These are phyloP conservation scores for Otis tarda DNA, from an alignment of 2,113 vertebrate genomes.

Conservation along the genomic window DNA sequence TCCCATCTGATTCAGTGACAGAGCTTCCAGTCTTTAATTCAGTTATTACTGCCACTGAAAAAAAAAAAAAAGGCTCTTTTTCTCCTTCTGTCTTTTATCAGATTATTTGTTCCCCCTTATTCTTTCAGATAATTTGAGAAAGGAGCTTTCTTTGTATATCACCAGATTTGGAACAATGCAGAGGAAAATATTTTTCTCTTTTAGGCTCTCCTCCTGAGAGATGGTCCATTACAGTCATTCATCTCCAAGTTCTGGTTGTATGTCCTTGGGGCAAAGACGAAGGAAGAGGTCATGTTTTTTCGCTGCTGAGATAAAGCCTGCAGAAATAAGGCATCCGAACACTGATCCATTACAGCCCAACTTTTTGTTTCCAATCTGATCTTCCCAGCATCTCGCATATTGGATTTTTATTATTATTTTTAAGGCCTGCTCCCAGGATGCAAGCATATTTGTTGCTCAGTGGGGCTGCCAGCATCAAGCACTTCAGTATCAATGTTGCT, in stretches of 20 bases:
- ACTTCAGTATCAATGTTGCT: not conserved
- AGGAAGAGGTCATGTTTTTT: not conserved
- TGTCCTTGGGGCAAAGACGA: not conserved
- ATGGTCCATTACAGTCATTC: not conserved
- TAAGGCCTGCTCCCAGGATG: not conserved
- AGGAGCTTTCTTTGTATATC: not conserved
- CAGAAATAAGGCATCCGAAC: not conserved
- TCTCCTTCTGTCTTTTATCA: not conserved
- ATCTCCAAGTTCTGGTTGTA: not conserved
- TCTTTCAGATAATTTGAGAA: not conserved
- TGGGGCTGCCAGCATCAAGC: not conserved
- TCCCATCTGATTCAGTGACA: not conserved
- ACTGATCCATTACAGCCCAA: not conserved
- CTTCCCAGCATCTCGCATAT: not conserved
- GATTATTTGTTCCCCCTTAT: not conserved
- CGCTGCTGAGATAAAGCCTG: not conserved
- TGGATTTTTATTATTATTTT: not conserved
- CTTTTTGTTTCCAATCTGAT: not conserved
- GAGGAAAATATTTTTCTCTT: not conserved
- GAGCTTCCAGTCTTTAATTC: not conserved
- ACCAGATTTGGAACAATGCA: not conserved
- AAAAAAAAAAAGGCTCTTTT: not conserved
- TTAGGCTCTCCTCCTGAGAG: not conserved
- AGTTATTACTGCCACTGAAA: not conserved
- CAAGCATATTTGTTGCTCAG: not conserved